Base-by-base conservation (phyloP, 2,797 vertebrate genomes). In the Semotilus atromaculatus region DNA sequence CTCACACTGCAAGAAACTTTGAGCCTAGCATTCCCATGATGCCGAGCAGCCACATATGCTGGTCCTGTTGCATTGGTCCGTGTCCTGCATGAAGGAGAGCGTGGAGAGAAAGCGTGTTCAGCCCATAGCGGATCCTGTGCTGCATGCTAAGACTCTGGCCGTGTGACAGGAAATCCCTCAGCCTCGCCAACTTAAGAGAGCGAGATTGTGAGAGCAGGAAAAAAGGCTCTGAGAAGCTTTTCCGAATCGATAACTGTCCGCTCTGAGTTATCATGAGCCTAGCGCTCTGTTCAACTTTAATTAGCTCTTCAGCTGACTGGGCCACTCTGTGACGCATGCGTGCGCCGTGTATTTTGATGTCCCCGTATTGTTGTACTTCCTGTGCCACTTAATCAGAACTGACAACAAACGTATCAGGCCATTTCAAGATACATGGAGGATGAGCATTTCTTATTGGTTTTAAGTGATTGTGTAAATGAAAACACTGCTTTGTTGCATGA, bases 271-370 rank as follows among this genome's bases (percentile, higher is more conserved):
- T 72, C 83, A 64, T 45, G 36, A 78, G 26, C 62, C 58, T 43
- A 21, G 10, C 18, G 73, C 26, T 23, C 51, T 21, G 74, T 48
- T 85, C 67, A 72, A 36, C 83, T 80, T 62, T 72, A 70, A 80
- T 80, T 80, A 64, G 53, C 70, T 38, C 31, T 85, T 79, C 23
- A 38, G 83, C 83, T 80, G 67, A 72, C 53, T 26, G 58, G 6
- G 8, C 38, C 13, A 16, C 66, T 45, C 38, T 1, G 13, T 53
- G 40, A 7, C 16, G 8, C 53, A 38, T 23, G 11, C 21, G 3
- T 14, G 34, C 10, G 7, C 10, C 23, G 36, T 43, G 21, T 21
- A 3, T 34, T 36, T 16, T 36, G 62, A 66, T 79, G 40, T 31
- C 14, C 31, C 8, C 4, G 18, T 67, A n/a, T 80, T 66, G 29